phyloP scores from a whole-genome alignment of 2,888 invertebrate species.

The Dexiosoma caninum region DNA sequence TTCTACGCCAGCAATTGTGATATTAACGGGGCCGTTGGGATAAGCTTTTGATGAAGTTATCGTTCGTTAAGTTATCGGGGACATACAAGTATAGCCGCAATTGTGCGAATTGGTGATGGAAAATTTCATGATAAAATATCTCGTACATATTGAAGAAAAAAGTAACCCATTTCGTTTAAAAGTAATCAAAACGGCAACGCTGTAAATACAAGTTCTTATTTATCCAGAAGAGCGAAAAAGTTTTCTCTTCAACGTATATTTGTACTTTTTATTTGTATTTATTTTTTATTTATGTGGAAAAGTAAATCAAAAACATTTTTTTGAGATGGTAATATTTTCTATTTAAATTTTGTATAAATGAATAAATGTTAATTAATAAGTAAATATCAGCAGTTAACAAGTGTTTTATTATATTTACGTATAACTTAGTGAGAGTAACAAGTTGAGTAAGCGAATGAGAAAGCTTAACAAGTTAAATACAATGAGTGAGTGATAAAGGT shows the following conservation, averaged over 20 bases:
- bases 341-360: not conserved
- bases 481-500: conserved; percentile 29
- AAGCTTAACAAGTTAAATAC: conserved; percentile 13
- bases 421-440: not conserved
- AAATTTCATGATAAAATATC: too few species aligned
- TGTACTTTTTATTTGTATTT: not conserved
- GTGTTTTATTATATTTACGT: not conserved
- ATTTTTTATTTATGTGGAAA: not conserved
- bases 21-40: too few species aligned
- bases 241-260: not conserved
- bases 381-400: conserved; percentile 15
- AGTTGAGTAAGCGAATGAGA: not conserved
- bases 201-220: too few species aligned
- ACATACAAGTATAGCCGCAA: too few species aligned
- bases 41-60: too few species aligned
- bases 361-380: not conserved
- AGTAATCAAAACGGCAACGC: too few species aligned
- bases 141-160: too few species aligned
- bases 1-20: too few species aligned
- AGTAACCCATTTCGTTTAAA: too few species aligned
- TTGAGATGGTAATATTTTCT: not conserved
- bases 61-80: too few species aligned
- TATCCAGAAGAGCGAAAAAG: not conserved
- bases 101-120: too few species aligned
- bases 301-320: not conserved